A percentile compares a stretch with the other conserved stretches of the same genome.
These are phyloP conservation scores for Ctenicera cuprea DNA, from an alignment of 2,888 invertebrate genomes.

Conservation along the genomic window DNA sequence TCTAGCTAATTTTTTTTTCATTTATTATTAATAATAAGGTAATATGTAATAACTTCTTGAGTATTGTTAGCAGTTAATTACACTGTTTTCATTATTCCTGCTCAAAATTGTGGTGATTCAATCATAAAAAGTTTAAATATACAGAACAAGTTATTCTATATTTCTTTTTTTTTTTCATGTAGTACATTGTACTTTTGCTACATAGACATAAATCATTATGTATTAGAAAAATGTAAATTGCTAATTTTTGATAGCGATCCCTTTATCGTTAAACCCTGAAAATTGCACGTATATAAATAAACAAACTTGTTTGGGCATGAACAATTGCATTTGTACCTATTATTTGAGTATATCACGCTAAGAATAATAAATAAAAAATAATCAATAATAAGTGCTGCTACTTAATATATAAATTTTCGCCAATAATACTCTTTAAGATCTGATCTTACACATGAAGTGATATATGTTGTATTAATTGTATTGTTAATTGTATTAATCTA, in stretches of 20 bases:
- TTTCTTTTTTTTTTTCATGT: conserved; percentile 9
- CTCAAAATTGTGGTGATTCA: conserved; percentile 48
- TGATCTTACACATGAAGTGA: conserved; percentile 53
- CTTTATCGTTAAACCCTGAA: not conserved
- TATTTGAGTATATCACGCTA: conserved; percentile 44
- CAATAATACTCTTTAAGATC: conserved; percentile 54
- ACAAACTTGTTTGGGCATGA: conserved; percentile 37
- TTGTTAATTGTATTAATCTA: conserved; percentile 65
- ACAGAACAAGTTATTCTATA: conserved; percentile 2
- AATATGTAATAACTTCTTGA: not conserved
- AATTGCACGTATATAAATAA: conserved; percentile 32
- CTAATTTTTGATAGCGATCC: conserved; percentile 30
- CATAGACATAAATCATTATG: conserved; percentile 25
- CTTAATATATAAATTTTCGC: conserved; percentile 50
- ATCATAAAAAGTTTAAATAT: conserved; percentile 1
- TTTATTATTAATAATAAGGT: not conserved
- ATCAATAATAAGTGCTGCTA: conserved; percentile 51
- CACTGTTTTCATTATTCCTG: conserved; percentile 35
- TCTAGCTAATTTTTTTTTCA: conserved; percentile 3
- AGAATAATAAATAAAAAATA: conserved; percentile 39
- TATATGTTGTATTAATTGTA: conserved; percentile 60
- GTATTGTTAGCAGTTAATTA: conserved; percentile 9
- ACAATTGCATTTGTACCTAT: conserved; percentile 38
- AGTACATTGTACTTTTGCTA: conserved; percentile 26
- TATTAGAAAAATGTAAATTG: conserved; percentile 31